Evolutionary conservation across 2,797 vertebrate genomes (phyloP), one percentile per base, ranked within the genome.

Genomic region (Syncerus caffer): DNA sequence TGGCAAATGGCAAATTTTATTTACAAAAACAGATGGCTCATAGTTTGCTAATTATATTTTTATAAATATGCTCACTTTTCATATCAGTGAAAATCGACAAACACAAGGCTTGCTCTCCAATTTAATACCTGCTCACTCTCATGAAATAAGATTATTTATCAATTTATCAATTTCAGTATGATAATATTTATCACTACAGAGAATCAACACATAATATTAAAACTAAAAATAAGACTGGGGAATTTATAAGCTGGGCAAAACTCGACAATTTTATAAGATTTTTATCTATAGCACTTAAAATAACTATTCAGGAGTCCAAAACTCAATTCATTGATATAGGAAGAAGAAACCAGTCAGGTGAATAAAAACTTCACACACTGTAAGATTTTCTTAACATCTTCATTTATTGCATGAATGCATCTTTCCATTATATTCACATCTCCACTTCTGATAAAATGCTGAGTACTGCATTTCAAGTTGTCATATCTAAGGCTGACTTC

Each of bases 331-430:
- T 96, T 98, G 98, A 98, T 98, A 97, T 98, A 96, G 93, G 93
- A 98, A 97, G 90, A 98, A 97, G 96, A 98, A 99, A 98, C 89
- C 97, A 98, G 96, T 98, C 98, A 98, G 97, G 98, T 99, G 98
- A 98, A 98, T 98, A 99, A 98, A 98, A 98, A 98, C 98, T 98
- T 98, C 97, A 98, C 98, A 97, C 97, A 95, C 94, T 95, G 89
- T 89, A 95, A 98, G 92, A 93, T 98, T 98, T 98, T 97, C 96
- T 97, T 98, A 98, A 98, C 97, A 98, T 98, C 98, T 98, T 98
- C 97, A 98, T 98, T 98, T 99, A 98, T 97, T 98, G 98, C 98
- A 98, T 98, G 98, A 98, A 96, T 98, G 98, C 96, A 86, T 97
- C 97, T 98, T 98, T 98, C 87, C 97, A 98, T 98, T 97, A 97